Conservation (phyloP, 2,888 invertebrate species). For the Diogma glabrata region DNA sequence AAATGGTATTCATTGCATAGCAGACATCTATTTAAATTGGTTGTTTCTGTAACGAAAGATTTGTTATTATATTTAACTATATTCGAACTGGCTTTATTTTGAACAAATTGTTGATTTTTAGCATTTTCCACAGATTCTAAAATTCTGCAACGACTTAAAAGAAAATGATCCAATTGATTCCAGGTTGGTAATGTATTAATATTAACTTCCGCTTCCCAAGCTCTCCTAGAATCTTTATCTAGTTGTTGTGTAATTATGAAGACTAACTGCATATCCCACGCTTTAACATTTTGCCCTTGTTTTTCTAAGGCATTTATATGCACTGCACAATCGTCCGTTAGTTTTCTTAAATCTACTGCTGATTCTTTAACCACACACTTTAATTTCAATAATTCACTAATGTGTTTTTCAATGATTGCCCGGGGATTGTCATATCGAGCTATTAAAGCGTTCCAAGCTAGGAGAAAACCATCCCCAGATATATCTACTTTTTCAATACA, state of each 20-base stretch:
- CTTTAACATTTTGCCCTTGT: neutral
- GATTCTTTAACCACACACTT: too few relatives aligned
- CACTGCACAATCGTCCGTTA: neutral
- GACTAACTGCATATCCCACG: neutral
- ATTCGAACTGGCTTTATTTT: neutral
- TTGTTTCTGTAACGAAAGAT: neutral
- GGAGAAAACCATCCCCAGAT: neutral
- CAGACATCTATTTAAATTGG: neutral
- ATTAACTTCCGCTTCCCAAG: neutral
- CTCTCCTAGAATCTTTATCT: neutral
- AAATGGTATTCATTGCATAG: neutral
- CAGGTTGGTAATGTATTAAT: neutral
- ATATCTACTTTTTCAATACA: neutral
- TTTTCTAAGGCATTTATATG: neutral
- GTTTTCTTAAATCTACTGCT: too few relatives aligned
- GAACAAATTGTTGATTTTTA: neutral
- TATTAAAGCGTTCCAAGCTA: neutral
- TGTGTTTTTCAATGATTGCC: neutral
- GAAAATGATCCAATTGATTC: neutral
- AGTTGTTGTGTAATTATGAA: neutral
- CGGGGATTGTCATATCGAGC: neutral
- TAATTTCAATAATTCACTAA: neutral
- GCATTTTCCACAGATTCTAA: neutral
- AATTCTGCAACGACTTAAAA: neutral
- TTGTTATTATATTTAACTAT: neutral